A percentile compares a stretch with the other conserved stretches of the same genome.
Evolutionary conservation across 2,888 invertebrate species (phyloP).

Genomic region (Chymomyza amoena): DNA sequence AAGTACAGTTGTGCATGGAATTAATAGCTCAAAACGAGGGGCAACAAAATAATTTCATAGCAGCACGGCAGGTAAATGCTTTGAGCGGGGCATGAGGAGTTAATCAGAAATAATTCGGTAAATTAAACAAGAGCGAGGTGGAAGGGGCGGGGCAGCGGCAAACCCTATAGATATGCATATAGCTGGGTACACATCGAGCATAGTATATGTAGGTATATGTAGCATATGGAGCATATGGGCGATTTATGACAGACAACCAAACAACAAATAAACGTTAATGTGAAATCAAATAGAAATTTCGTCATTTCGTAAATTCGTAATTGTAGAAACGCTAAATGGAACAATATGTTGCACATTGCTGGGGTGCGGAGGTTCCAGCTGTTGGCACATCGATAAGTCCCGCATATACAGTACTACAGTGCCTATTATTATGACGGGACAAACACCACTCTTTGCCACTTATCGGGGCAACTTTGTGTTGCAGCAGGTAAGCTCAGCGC

Average conservation of each 20-base stretch:
- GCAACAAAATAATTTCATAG: not conserved
- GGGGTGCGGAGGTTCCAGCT: not conserved
- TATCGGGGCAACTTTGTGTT: conserved; percentile 49
- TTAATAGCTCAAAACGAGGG: conserved; percentile 24
- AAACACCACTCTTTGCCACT: conserved; percentile 27
- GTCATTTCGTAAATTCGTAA: conserved; percentile 21
- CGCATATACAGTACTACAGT: not conserved
- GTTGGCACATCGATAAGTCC: not conserved
- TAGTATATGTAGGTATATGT: conserved; percentile 1
- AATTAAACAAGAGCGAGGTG: conserved; percentile 53
- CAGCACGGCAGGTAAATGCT: conserved; percentile 4
- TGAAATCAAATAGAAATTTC: conserved; percentile 63
- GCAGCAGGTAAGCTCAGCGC: conserved; percentile 44
- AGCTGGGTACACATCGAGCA: not conserved
- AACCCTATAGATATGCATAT: conserved; percentile 27
- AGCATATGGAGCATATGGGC: conserved; percentile 48
- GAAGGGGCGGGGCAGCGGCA: conserved; percentile 27
- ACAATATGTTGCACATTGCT: not conserved
- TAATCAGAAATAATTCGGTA: conserved; percentile 67
- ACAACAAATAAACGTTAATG: conserved; percentile 51
- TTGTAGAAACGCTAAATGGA: not conserved
- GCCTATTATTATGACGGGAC: not conserved
- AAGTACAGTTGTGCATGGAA: conserved; percentile 51
- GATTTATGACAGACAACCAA: conserved; percentile 45
- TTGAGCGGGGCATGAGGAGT: conserved; percentile 24